Evolutionary conservation across 2,888 invertebrate species (phyloP), one percentile per base, ranked within the genome.

Genomic region (Diploptera punctata): DNA sequence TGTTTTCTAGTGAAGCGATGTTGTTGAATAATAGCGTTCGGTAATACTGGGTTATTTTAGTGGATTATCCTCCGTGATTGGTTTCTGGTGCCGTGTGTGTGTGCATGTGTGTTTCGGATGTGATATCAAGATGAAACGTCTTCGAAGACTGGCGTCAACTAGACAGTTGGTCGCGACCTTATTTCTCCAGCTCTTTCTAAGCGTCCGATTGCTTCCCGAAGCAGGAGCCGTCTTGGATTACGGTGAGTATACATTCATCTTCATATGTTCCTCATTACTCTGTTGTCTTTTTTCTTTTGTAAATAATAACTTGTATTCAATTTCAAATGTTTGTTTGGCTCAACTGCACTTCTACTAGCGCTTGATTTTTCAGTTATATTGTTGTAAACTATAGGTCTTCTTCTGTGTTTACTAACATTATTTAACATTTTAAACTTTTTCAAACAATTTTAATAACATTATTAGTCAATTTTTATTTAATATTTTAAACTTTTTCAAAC

Each of bases 21-120:
- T 24, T 3, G 1, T 4, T n/a, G 13, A n/a, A n/a, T n/a, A 29
- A 24, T 29, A 29, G 16, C n/a, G 57, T 29, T 57, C 57, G 57
- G 57, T 57, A 57, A 57, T 57, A 57, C 57, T 24, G 29, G 57
- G 57, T 29, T 57, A 16, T 3, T 24, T 24, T 54, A 57, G 57
- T 31, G 57, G 26, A 33, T 10, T 33, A 33, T 10, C 7, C 7
- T 33, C 33, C 33, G 5, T 24, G 24, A n/a, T n/a, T 4, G 1
- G 52, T 3, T 19, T 52, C 13, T n/a, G n/a, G 57, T 57, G 57
- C n/a, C 57, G 31, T 29, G 57, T 52, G 52, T 21, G 52, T 13
- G 52, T 13, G 52, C 13, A 21, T 26, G 54, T 26, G 57, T 57
- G 29, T 57, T 10, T 33, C 10, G 16, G n/a, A n/a, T 19, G 24